Percentiles rank a stretch among this genome's conserved stretches.
phyloP scores from a whole-genome alignment of 1,140 invertebrate genomes.

The Caerostris extrusa region DNA sequence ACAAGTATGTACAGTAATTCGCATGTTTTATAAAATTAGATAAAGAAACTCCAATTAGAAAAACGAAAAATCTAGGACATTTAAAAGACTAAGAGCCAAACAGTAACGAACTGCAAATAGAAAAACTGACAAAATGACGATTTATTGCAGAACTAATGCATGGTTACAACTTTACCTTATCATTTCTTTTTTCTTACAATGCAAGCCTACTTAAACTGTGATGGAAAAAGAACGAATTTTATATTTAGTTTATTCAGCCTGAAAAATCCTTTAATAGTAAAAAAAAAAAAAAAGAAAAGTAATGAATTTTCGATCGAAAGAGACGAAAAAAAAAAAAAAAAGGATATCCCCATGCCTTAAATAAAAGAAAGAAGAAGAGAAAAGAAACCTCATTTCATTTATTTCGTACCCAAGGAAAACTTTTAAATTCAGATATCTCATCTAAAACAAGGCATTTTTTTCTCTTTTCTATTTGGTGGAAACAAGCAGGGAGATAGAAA shows the following conservation, averaged over 20 bases:
- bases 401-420: background rate
- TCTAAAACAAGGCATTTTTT: background rate
- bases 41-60: background rate
- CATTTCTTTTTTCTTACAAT: background rate
- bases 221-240: background rate
- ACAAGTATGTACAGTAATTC: no score
- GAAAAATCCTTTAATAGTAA: background rate
- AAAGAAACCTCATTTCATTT: background rate
- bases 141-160: conserved; percentile 2
- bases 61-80: background rate
- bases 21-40: no score
- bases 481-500: background rate
- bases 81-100: no score
- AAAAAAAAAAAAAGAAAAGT: background rate
- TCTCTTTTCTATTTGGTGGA: background rate
- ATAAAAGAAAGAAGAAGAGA: background rate
- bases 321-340: background rate
- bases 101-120: no score
- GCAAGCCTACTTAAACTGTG: background rate
- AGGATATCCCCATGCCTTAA: background rate
- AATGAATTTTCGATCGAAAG: background rate
- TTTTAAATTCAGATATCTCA: conserved; percentile 6
- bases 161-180: background rate
- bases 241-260: background rate
- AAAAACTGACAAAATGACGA: background rate